Evolutionary conservation across 2,797 vertebrate genomes (phyloP).

Genomic region (Sebastes matsubarae): DNA sequence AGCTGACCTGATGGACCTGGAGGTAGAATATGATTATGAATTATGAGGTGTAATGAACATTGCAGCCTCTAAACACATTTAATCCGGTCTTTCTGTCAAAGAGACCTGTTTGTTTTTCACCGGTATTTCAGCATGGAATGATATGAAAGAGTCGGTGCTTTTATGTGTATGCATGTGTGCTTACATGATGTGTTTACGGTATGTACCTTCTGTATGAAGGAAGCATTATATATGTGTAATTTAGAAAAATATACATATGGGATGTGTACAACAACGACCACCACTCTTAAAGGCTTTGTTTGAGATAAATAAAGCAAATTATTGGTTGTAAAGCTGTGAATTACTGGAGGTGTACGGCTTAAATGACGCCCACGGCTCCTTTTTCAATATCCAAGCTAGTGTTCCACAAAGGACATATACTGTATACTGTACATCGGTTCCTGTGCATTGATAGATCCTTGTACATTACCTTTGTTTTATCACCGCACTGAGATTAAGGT

Average conservation of each 20-base stretch:
- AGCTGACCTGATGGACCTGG: too few species aligned
- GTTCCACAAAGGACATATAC: neutral
- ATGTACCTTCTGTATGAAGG: neutral
- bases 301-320: neutral
- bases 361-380: neutral
- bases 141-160: neutral
- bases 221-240: neutral
- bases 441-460: neutral
- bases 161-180: neutral
- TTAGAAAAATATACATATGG: too few species aligned
- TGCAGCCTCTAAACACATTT: neutral
- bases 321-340: slow-evolving; percentile 18
- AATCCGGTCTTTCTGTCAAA: neutral
- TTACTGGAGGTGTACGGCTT: neutral
- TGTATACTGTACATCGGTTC: neutral
- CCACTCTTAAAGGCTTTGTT: neutral
- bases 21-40: neutral
- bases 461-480: neutral
- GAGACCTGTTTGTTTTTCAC: neutral
- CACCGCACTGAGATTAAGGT: neutral
- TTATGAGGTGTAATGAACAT: neutral
- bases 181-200: neutral
- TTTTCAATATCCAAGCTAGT: neutral
- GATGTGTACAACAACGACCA: neutral
- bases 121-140: neutral